Percentiles rank a stretch among this genome's conserved stretches.
Evolutionary conservation across 2,113 vertebrate species (phyloP).

Genomic region (Cebus imitator): DNA sequence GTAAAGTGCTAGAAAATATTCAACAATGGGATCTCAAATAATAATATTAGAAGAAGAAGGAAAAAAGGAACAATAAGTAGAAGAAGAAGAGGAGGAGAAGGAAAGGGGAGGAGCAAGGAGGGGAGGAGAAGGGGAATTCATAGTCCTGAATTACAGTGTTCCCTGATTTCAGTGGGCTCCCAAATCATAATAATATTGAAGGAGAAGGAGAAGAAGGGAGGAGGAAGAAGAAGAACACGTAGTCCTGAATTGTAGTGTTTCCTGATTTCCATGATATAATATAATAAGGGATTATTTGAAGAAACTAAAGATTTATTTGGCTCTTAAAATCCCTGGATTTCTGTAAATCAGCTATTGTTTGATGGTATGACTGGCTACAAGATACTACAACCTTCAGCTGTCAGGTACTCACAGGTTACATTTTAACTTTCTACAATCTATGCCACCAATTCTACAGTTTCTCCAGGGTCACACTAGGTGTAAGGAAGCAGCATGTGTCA

Average conservation of each 20-base stretch:
- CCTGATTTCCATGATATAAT: not conserved
- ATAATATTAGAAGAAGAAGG: no score
- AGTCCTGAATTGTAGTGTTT: not conserved
- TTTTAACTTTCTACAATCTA: not conserved
- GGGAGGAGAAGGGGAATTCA: no score
- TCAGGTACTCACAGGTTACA: not conserved
- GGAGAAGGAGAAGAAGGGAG: not conserved
- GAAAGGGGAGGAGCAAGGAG: no score
- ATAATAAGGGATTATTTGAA: not conserved
- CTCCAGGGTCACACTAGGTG: not conserved
- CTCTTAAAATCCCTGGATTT: not conserved
- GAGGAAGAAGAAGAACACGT: no score
- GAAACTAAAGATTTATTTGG: not conserved
- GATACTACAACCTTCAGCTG: rapidly evolving
- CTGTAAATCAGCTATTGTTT: not conserved
- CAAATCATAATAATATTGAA: no score
- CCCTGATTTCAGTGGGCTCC: no score
- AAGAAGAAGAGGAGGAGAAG: no score
- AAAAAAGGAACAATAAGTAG: no score
- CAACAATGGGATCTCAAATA: not conserved
- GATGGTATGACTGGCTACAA: rapidly evolving
- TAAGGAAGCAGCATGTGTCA: not conserved
- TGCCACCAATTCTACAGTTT: not conserved
- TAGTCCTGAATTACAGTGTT: no score
- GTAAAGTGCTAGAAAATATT: not conserved